Evolutionary conservation across 92 coral and sea anemone genomes (phyloP).

Genomic region (Zoanthus gigantus): DNA sequence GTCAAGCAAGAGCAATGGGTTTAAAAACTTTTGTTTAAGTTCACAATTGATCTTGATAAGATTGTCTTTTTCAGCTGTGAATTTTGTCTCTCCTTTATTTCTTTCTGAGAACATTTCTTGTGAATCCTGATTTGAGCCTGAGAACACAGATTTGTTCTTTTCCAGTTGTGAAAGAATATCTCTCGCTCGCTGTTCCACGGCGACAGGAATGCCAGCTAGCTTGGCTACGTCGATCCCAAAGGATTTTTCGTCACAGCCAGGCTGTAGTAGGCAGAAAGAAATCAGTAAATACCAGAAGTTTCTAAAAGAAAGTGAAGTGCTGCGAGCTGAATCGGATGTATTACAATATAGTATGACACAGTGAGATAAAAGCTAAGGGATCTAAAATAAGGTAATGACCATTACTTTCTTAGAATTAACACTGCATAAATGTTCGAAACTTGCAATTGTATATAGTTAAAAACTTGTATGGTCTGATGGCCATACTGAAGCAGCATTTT

Average conservation of each 20-base stretch:
- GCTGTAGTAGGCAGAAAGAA: constrained; percentile 49
- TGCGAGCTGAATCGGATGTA: too few relatives aligned
- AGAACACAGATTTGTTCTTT: constrained; percentile 39
- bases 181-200: constrained; percentile 80
- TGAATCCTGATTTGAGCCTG: constrained; percentile 1
- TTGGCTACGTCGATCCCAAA: constrained; percentile 90
- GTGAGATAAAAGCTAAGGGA: too few relatives aligned
- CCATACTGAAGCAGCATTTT: too few relatives aligned
- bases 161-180: constrained; percentile 68
- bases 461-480: too few relatives aligned
- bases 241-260: constrained; percentile 74
- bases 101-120: not conserved
- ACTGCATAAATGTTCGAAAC: too few relatives aligned
- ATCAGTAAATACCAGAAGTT: not conserved
- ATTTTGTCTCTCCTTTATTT: not conserved
- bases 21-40: constrained; percentile 46
- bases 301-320: too few relatives aligned
- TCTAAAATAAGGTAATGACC: too few relatives aligned
- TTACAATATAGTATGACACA: too few relatives aligned
- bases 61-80: not conserved
- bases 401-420: too few relatives aligned
- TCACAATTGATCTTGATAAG: not conserved
- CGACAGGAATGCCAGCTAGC: constrained; percentile 76
- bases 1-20: constrained; percentile 56
- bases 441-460: too few relatives aligned